A percentile compares a stretch with the other conserved stretches of the same genome.
phyloP scores from a whole-genome alignment of 2,797 vertebrate species.

The Lophura swinhoii region DNA sequence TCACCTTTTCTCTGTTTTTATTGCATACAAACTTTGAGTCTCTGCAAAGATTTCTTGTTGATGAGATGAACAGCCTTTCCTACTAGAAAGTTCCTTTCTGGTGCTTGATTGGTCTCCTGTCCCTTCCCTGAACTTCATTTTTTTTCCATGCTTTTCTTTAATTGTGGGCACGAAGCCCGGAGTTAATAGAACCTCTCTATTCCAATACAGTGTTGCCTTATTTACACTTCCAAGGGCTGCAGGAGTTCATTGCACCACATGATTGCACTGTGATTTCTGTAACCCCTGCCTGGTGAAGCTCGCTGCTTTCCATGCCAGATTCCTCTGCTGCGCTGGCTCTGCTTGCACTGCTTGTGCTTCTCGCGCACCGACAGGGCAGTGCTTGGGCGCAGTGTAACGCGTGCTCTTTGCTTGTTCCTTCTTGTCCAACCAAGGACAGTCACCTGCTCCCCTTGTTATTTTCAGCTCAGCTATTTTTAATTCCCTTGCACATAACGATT shows the following conservation, averaged over 20 bases:
- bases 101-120: background rate
- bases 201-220: too few relatives aligned
- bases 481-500: background rate
- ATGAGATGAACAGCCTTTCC: background rate
- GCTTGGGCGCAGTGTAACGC: fast-evolving
- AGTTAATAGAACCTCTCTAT: background rate
- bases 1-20: background rate
- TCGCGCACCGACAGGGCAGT: too few relatives aligned
- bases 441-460: background rate
- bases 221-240: background rate
- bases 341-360: background rate
- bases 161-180: background rate
- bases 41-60: background rate
- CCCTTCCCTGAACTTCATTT: background rate
- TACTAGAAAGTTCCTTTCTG: background rate
- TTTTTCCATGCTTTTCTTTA: background rate
- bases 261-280: background rate
- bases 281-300: background rate
- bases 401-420: background rate
- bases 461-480: background rate
- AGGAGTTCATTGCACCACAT: background rate
- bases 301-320: background rate
- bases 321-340: background rate
- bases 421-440: background rate
- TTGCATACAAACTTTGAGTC: background rate